phyloP scores from a whole-genome alignment of 2,797 vertebrate species.

The Taeniopygia guttata region DNA sequence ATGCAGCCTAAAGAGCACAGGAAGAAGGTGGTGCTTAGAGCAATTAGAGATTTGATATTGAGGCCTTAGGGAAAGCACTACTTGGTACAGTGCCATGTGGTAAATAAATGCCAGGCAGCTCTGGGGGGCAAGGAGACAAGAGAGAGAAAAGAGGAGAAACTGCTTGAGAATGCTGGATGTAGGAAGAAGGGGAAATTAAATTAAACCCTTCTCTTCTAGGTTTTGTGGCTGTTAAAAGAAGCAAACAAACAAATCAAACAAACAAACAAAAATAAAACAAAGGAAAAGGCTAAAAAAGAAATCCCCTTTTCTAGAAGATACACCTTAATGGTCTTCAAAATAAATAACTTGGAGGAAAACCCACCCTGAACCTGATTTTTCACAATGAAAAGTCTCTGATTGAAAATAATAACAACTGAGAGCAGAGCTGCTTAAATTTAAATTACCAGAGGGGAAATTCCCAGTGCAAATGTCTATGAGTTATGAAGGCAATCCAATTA shows the following conservation, averaged over 20 bases:
- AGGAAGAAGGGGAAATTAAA: not conserved
- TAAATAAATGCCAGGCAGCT: not conserved
- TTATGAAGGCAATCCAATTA: slow-evolving; percentile 11
- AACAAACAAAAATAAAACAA: not conserved
- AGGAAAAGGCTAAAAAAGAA: not conserved
- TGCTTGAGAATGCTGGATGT: not conserved
- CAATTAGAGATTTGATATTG: not conserved
- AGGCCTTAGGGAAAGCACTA: not conserved
- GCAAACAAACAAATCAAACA: not conserved
- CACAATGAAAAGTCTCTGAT: not conserved
- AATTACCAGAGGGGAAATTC: not conserved
- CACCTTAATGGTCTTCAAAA: not conserved
- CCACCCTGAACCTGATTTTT: not conserved
- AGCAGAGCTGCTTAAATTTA: not conserved
- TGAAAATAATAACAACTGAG: not conserved
- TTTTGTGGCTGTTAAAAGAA: not conserved
- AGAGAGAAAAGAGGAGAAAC: not conserved
- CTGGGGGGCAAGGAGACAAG: not conserved
- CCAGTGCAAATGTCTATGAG: not conserved
- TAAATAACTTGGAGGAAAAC: not conserved
- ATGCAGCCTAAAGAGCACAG: not conserved
- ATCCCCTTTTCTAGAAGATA: not conserved
- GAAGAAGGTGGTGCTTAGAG: not conserved
- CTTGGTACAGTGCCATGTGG: not conserved
- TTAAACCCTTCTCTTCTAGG: not conserved